Percentiles rank a stretch among this genome's conserved stretches.
Evolutionary conservation across 2,113 vertebrate species (phyloP).

Genomic region (Verasper variegatus): DNA sequence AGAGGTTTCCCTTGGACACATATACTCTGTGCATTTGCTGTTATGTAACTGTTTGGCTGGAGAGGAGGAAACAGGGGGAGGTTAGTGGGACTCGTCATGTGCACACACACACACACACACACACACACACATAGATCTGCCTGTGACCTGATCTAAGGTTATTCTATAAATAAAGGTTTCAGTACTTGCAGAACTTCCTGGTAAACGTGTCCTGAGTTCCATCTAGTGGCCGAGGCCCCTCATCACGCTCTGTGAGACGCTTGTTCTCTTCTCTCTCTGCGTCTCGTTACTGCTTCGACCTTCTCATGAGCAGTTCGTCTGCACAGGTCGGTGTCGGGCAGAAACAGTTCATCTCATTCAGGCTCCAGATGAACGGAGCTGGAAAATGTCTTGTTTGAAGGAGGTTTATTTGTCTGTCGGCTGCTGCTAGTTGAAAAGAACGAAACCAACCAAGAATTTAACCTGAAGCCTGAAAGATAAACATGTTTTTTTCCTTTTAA

Average conservation of each 20-base stretch:
- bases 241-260: neutral
- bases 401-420: too few species aligned
- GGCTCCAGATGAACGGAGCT: neutral
- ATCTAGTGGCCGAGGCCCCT: constrained; percentile 25
- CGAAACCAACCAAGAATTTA: too few species aligned
- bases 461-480: too few species aligned
- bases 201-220: constrained; percentile 8
- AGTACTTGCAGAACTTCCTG: too few species aligned
- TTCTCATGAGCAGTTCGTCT: neutral
- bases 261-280: neutral
- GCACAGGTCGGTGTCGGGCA: neutral
- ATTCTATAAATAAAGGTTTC: neutral
- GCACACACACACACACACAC: neutral
- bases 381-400: too few species aligned
- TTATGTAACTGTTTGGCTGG: constrained; percentile 56
- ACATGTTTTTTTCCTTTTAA: too few species aligned
- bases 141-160: neutral
- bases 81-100: constrained; percentile 29
- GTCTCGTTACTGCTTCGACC: neutral
- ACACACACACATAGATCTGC: neutral
- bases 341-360: neutral
- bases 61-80: constrained; percentile 23
- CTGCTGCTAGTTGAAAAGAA: too few species aligned
- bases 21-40: constrained; percentile 27
- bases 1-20: constrained; percentile 54